These are phyloP conservation scores for Euwallacea similis DNA, from an alignment of 1,140 invertebrate species.

Conservation along the genomic window DNA sequence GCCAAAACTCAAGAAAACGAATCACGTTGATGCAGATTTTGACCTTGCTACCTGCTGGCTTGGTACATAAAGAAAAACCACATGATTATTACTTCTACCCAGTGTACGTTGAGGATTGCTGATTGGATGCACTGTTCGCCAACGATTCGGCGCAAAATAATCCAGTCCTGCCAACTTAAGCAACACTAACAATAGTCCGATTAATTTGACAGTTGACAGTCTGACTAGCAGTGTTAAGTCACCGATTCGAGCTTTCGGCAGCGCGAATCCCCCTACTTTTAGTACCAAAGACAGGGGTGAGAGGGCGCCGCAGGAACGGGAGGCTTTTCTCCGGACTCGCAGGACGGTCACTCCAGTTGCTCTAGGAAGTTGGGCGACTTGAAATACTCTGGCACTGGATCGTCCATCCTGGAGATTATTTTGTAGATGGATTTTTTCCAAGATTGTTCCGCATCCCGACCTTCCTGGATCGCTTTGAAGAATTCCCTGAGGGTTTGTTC, in stretches of 20 bases:
- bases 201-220: conserved; percentile 49
- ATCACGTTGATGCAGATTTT: conserved; percentile 50
- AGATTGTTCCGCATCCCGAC: conserved; percentile 96
- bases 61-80: conserved; percentile 38
- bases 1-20: conserved; percentile 39
- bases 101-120: conserved; percentile 2
- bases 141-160: conserved; percentile 43
- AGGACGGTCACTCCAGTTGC: conserved; percentile 84
- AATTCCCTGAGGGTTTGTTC: conserved; percentile 98
- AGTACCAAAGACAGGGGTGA: too few species aligned
- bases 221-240: conserved; percentile 42
- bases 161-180: conserved; percentile 51
- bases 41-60: conserved; percentile 53
- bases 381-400: conserved; percentile 98
- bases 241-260: conserved; percentile 49
- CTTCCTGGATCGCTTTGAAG: conserved; percentile 94
- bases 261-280: not conserved
- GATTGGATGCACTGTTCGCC: conserved; percentile 52
- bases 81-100: too few species aligned
- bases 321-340: conserved; percentile 36
- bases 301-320: not conserved
- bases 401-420: conserved; percentile 97
- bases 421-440: conserved; percentile 99
- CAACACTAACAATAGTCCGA: conserved; percentile 49
- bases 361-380: conserved; percentile 99